phyloP scores from a whole-genome alignment of 2,797 vertebrate genomes.

The Ciconia nigra region DNA sequence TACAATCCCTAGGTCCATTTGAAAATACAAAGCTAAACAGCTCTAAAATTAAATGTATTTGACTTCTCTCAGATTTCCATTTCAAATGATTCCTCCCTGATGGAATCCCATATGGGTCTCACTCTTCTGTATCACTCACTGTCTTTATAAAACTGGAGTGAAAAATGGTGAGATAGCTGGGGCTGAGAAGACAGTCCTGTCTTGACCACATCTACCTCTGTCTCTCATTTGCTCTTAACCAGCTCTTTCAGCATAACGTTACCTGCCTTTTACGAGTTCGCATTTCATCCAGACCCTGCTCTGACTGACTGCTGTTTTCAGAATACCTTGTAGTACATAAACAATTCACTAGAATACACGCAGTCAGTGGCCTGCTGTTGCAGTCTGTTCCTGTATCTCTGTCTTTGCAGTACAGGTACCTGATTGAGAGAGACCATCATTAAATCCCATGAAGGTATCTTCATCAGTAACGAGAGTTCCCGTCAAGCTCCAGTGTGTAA shows the following conservation, averaged over 20 bases:
- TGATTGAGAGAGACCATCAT: slow-evolving; percentile 88
- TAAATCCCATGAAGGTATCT: slow-evolving; percentile 91
- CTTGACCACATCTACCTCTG: not conserved
- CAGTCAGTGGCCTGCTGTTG: not conserved
- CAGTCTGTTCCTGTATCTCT: not conserved
- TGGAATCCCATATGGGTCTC: not conserved
- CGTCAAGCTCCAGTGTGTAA: slow-evolving; percentile 92
- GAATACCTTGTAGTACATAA: not conserved
- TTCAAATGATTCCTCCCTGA: not conserved
- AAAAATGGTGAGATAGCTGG: not conserved
- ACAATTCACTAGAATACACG: fast-evolving
- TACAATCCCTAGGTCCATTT: not conserved
- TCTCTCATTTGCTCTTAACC: not conserved
- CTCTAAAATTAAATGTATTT: not conserved
- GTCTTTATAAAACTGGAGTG: not conserved
- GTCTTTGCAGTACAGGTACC: slow-evolving; percentile 68
- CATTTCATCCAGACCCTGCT: not conserved
- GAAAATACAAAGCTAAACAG: not conserved
- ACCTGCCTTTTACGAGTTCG: not conserved
- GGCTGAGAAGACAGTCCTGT: not conserved
- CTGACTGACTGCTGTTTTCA: not conserved
- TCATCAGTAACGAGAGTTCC: slow-evolving; percentile 85
- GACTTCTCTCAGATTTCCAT: not conserved
- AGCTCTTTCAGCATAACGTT: not conserved
- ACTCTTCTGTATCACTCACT: not conserved